A percentile compares a stretch with the other conserved stretches of the same genome.
Conservation (phyloP, 2,797 vertebrate species). For the Tragelaphus oryx region DNA sequence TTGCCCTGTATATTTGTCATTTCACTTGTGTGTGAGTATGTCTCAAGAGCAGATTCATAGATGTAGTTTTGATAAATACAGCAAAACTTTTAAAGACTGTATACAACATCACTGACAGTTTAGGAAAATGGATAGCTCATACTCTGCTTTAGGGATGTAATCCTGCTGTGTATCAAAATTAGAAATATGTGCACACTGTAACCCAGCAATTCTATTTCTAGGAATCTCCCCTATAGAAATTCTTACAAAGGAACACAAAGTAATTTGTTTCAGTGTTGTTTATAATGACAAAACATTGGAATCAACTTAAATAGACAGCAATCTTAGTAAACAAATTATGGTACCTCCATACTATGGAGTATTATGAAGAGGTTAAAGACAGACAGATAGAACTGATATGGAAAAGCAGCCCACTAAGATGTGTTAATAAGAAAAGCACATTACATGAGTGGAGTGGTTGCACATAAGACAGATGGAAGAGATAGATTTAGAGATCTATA, state of each 20-base stretch:
- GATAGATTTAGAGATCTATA: not conserved
- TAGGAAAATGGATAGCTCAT: not conserved
- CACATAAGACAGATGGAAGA: not conserved
- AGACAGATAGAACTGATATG: not conserved
- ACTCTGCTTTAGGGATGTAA: not conserved
- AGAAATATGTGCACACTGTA: not conserved
- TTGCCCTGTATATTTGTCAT: not conserved
- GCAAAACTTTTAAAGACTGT: not conserved
- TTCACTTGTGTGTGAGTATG: not conserved
- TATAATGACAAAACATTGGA: not conserved
- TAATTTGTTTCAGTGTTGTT: not conserved
- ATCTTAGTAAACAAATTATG: not conserved
- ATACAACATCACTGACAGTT: not conserved
- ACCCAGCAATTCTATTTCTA: not conserved
- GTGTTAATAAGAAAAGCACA: not conserved
- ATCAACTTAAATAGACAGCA: not conserved
- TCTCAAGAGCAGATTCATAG: not conserved
- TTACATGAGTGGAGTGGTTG: not conserved
- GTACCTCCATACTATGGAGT: not conserved
- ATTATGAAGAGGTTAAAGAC: not conserved
- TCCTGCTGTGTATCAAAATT: not conserved
- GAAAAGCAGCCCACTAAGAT: not conserved
- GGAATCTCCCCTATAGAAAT: not conserved
- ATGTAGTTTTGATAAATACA: not conserved
- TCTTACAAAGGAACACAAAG: not conserved